These are phyloP conservation scores for Carassius auratus DNA, from an alignment of 2,113 vertebrate genomes.

Conservation along the genomic window DNA sequence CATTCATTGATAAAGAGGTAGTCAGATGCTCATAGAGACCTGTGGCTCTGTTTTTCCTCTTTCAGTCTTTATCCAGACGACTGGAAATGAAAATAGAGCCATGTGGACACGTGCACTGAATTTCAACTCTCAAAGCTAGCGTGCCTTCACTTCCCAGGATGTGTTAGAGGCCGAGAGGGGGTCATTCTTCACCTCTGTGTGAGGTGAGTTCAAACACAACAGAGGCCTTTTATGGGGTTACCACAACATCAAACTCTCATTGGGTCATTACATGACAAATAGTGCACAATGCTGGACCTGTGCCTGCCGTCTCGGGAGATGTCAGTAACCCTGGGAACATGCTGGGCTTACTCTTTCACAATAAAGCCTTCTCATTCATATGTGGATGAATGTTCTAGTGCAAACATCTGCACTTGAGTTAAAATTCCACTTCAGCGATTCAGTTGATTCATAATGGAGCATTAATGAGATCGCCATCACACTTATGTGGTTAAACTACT, in stretches of 20 bases:
- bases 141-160: conserved; percentile 28
- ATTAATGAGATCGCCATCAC: not conserved
- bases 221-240: conserved; percentile 47
- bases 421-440: not conserved
- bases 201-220: conserved; percentile 52
- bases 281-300: conserved; percentile 43
- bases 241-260: conserved; percentile 37
- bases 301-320: conserved; percentile 30
- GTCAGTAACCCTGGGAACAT: conserved; percentile 17
- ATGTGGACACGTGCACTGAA: conserved; percentile 37
- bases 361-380: conserved; percentile 13
- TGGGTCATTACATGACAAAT: conserved; percentile 24
- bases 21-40: conserved; percentile 12
- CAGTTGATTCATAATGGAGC: conserved; percentile 12
- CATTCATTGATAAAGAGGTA: conserved; percentile 30
- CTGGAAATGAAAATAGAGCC: conserved; percentile 53
- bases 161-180: conserved; percentile 42
- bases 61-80: conserved; percentile 54
- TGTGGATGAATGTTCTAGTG: not conserved
- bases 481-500: too few species aligned
- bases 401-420: conserved; percentile 32
- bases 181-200: conserved; percentile 46
- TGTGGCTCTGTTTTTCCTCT: not conserved
- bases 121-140: conserved; percentile 33
- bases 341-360: not conserved